Conservation (phyloP, 2,888 invertebrate species). For the Biston stratarius region DNA sequence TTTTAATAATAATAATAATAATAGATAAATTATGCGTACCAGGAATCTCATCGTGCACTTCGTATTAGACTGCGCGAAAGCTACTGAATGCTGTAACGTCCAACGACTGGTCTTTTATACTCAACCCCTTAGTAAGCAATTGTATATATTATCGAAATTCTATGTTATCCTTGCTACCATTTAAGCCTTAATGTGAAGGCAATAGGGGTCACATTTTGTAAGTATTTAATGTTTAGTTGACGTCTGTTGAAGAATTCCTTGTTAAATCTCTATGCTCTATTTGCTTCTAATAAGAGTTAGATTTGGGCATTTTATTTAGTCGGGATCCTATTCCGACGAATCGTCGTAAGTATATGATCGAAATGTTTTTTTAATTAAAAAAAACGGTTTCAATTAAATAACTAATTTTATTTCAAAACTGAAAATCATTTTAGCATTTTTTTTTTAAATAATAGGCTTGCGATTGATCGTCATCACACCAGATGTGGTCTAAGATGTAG, state of each 20-base stretch:
- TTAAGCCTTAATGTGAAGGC: constrained; percentile 31
- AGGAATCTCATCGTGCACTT: constrained; percentile 86
- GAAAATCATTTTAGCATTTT: no score
- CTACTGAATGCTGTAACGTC: constrained; percentile 77
- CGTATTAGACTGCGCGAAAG: constrained; percentile 81
- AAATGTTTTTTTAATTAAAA: no score
- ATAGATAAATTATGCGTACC: constrained; percentile 67
- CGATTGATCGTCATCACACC: no score
- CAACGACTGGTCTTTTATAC: constrained; percentile 74
- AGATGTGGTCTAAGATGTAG: no score
- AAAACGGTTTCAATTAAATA: no score
- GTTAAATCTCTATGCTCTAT: constrained; percentile 24
- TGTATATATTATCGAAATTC: constrained; percentile 63
- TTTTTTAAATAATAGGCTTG: no score
- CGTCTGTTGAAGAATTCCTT: constrained; percentile 15
- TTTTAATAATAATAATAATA: constrained; percentile 29
- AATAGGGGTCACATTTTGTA: constrained; percentile 37
- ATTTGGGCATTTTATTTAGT: not conserved
- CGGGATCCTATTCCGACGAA: not conserved
- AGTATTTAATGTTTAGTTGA: constrained; percentile 19
- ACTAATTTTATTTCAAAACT: no score
- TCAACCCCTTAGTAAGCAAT: constrained; percentile 49
- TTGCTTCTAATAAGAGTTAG: constrained; percentile 14
- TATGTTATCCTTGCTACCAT: constrained; percentile 50
- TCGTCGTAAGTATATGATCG: no score